Evolutionary conservation across 1,140 invertebrate species (phyloP).

Genomic region (Aricia agestis): DNA sequence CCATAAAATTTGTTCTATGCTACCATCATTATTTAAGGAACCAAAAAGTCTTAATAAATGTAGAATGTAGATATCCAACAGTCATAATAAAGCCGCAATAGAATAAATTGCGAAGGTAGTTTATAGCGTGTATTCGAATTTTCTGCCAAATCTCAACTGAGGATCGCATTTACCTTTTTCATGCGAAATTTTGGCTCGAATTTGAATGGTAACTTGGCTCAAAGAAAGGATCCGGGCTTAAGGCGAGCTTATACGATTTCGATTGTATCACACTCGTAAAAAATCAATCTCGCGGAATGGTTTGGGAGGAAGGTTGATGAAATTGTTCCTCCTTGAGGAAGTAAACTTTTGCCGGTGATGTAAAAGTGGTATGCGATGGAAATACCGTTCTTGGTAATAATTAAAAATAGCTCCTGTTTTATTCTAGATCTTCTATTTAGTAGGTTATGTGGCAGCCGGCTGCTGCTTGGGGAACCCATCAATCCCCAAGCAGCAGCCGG

Average conservation of each 20-base stretch:
- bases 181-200: slow-evolving; percentile 10
- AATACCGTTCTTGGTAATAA: no score
- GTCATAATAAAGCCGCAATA: no score
- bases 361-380: no score
- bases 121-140: neutral
- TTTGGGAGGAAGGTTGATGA: neutral
- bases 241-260: slow-evolving; percentile 12
- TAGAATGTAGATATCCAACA: no score
- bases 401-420: no score
- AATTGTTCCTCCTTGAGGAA: neutral
- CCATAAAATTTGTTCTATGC: no score
- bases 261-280: slow-evolving; percentile 13
- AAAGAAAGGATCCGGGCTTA: neutral
- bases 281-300: neutral
- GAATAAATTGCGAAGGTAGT: neutral
- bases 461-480: no score
- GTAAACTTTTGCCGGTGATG: no score
- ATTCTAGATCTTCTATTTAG: no score
- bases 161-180: slow-evolving; percentile 12
- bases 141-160: neutral
- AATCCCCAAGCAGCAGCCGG: no score
- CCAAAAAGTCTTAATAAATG: neutral
- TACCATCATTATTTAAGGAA: neutral
- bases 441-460: no score
- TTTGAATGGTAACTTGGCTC: slow-evolving; percentile 5